Conservation (phyloP, 1,140 invertebrate species). For the Nomia melanderi region DNA sequence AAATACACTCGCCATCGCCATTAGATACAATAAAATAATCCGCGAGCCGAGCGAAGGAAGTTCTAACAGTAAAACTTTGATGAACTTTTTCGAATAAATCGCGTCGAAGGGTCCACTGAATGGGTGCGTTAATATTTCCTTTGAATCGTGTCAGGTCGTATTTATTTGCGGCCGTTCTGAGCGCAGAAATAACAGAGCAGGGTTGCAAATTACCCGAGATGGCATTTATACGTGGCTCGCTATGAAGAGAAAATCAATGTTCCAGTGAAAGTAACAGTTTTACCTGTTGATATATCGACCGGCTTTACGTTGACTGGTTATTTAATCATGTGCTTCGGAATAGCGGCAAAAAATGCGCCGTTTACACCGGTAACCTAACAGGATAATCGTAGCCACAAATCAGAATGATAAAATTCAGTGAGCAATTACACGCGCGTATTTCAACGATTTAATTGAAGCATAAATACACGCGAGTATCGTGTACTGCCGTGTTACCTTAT, state of each 20-base stretch:
- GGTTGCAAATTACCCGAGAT: slow-evolving; percentile 37
- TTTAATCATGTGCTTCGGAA: slow-evolving; percentile 26
- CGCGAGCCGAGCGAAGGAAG: no score
- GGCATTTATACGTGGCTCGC: slow-evolving; percentile 30
- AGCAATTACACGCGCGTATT: slow-evolving; percentile 33
- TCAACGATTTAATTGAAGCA: slow-evolving; percentile 35
- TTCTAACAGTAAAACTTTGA: no score
- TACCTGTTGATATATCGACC: slow-evolving; percentile 39
- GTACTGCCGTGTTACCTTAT: background rate
- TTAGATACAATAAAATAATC: no score
- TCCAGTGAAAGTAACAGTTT: slow-evolving; percentile 42
- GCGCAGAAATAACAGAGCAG: slow-evolving; percentile 26
- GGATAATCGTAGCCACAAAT: slow-evolving; percentile 38
- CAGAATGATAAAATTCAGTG: slow-evolving; percentile 34
- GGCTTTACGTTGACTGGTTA: background rate
- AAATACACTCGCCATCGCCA: no score
- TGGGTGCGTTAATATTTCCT: background rate
- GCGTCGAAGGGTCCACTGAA: no score
- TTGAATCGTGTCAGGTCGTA: background rate
- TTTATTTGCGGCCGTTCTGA: background rate
- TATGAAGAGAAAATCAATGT: slow-evolving; percentile 38
- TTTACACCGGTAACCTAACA: slow-evolving; percentile 34
- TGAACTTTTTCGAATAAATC: no score
- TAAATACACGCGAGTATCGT: background rate
- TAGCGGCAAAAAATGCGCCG: slow-evolving; percentile 6